A percentile compares a stretch with the other conserved stretches of the same genome.
phyloP scores from a whole-genome alignment of 2,113 vertebrate species.

The Psilopsiagon aurifrons region DNA sequence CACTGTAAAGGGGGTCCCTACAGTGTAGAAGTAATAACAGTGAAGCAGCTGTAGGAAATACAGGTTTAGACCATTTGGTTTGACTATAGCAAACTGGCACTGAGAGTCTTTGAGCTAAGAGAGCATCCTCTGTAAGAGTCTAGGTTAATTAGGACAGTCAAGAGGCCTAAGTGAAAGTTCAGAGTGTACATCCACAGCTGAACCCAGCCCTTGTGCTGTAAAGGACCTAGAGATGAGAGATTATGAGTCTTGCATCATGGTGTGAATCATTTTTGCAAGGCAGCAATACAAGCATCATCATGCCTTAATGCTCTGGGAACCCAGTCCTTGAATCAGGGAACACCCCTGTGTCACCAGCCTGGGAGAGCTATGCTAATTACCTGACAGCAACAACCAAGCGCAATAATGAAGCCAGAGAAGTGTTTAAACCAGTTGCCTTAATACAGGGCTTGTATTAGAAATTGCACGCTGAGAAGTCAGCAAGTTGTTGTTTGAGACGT shows the following conservation, averaged over 20 bases:
- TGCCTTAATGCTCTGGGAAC: conserved; percentile 4
- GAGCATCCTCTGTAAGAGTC: background rate
- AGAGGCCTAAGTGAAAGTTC: conserved; percentile 21
- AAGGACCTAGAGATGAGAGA: background rate
- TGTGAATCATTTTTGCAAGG: conserved; percentile 15
- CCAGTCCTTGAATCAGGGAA: background rate
- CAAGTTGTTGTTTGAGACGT: rapidly evolving
- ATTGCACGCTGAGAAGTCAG: background rate
- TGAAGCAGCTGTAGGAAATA: background rate
- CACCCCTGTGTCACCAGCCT: conserved; percentile 24
- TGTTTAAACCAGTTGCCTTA: background rate
- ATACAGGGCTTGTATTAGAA: background rate
- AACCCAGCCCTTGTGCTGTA: background rate
- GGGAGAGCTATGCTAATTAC: background rate
- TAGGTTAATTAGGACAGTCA: background rate
- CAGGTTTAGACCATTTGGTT: background rate
- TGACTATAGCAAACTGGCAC: background rate
- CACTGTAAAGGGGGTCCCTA: rapidly evolving
- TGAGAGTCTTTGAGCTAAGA: background rate
- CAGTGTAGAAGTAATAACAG: background rate
- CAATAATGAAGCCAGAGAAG: background rate
- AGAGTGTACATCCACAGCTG: background rate
- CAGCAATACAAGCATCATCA: conserved; percentile 54
- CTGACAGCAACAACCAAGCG: background rate
- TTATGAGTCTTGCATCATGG: background rate